Percentiles rank a stretch among this genome's conserved stretches.
phyloP scores from a whole-genome alignment of 2,113 vertebrate species.

The Anser brachyrhynchus region DNA sequence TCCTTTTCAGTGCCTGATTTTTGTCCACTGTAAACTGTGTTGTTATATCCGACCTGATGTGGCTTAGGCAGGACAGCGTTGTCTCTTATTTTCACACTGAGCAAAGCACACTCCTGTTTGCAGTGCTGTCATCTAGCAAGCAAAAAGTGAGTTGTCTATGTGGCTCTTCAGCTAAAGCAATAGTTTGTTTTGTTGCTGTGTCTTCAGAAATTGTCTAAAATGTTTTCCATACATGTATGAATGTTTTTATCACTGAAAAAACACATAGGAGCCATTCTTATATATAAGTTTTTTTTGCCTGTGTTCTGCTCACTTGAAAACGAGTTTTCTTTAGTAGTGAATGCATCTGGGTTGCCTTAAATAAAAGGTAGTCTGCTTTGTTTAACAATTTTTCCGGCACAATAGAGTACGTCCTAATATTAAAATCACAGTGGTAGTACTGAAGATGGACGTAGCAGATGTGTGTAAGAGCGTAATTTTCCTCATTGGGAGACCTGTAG shows the following conservation, averaged over 20 bases:
- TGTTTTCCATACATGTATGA: neutral
- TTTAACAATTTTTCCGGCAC: neutral
- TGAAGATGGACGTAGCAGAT: neutral
- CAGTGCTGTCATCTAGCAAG: neutral
- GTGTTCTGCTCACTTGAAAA: neutral
- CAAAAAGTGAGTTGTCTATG: neutral
- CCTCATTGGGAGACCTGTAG: neutral
- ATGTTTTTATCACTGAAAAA: neutral
- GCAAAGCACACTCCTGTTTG: neutral
- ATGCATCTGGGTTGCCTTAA: neutral
- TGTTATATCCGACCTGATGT: neutral
- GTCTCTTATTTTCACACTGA: neutral
- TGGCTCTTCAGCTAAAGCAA: neutral
- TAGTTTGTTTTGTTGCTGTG: neutral
- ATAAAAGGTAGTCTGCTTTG: neutral
- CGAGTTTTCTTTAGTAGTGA: neutral
- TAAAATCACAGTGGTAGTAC: neutral
- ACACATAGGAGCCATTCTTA: neutral
- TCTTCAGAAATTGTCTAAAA: neutral
- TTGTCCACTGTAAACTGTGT: neutral
- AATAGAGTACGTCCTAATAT: neutral
- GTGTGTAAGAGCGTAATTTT: neutral
- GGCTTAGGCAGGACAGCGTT: neutral
- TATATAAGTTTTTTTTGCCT: neutral
- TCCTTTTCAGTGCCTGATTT: neutral